Base-by-base conservation (phyloP, 2,797 vertebrate species). In the Poliocrania exsul region DNA sequence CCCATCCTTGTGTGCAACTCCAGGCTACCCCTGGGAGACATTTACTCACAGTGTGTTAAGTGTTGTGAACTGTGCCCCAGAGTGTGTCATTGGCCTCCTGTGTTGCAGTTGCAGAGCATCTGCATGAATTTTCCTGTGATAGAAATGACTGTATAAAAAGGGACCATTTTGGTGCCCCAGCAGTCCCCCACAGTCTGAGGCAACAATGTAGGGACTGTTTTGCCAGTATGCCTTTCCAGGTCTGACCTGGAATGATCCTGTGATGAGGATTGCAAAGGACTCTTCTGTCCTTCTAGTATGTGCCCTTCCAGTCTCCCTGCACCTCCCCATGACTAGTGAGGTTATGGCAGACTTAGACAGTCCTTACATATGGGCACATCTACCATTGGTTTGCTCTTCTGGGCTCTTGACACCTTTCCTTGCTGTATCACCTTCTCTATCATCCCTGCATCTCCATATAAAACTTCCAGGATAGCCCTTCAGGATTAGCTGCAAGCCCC, bases 391-490 rank as follows among this genome's bases (percentile, higher is more conserved):
- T 85, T 72, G 42, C 18, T 91, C 9, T 85, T 24, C 37, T 56
- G 25, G 31, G 66, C 28, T 71, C 37, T 84, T 75, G 31, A 35
- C 15, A 49, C 16, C 23, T 92, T 31, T 38, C 23, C 50, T 81
- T 88, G n/a, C 31, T 65, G 2, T 37, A 26, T 79, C 21, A 40
- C n/a, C 56, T 42, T 67, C 18, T 78, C 37, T 26, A 28, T 26
- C 20, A 14, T 56, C 51, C 21, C 71, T 62, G 38, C 69, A 78
- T 88, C 69, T 88, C 61, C 67, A 31, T 93, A 44, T 88, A 80
- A 94, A 94, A 25, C 56, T 96, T 96, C 73, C 90, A 83, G 67
- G 60, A 66, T 92, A 90, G 92, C 85, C 94, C 90, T 95, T 95
- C 66, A 84, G 89, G 65, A 92, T 94, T 80, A 96, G 93, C 95